Conservation (phyloP, 1,140 invertebrate species). For the Listronotus oregonensis region DNA sequence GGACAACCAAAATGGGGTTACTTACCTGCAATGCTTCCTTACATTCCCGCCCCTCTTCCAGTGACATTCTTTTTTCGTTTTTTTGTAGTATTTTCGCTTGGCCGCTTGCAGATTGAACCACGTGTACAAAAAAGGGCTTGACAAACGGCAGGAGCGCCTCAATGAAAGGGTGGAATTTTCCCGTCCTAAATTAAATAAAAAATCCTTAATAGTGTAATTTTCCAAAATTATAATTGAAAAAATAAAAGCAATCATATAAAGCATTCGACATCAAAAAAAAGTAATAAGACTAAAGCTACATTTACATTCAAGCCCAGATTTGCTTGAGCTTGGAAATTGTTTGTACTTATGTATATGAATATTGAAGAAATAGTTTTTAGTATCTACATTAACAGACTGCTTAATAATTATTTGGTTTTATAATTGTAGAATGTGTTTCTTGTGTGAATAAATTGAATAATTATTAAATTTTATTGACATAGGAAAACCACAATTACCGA, state of each 20-base stretch:
- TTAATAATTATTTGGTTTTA: no score
- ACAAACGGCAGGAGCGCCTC: constrained; percentile 99
- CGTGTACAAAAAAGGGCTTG: constrained; percentile 98
- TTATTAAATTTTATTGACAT: no score
- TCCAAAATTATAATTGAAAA: neutral
- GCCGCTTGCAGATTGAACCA: constrained; percentile 99
- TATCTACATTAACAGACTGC: no score
- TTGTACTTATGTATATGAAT: no score
- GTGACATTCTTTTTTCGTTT: constrained; percentile 98
- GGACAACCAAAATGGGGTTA: neutral
- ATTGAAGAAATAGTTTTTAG: no score
- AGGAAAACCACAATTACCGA: no score
- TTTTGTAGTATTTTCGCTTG: constrained; percentile 99
- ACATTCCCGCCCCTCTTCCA: constrained; percentile 97
- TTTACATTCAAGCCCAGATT: neutral
- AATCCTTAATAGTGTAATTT: neutral
- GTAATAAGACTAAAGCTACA: constrained; percentile 4
- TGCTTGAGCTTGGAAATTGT: no score
- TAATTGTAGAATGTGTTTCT: no score
- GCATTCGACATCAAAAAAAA: constrained; percentile 24
- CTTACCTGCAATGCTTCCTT: constrained; percentile 96
- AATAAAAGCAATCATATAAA: constrained; percentile 17
- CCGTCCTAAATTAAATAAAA: constrained; percentile 82
- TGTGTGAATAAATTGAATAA: no score
- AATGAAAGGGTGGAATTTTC: constrained; percentile 99